Base-by-base conservation (phyloP, 2,113 vertebrate species). In the Aegotheles bennettii region DNA sequence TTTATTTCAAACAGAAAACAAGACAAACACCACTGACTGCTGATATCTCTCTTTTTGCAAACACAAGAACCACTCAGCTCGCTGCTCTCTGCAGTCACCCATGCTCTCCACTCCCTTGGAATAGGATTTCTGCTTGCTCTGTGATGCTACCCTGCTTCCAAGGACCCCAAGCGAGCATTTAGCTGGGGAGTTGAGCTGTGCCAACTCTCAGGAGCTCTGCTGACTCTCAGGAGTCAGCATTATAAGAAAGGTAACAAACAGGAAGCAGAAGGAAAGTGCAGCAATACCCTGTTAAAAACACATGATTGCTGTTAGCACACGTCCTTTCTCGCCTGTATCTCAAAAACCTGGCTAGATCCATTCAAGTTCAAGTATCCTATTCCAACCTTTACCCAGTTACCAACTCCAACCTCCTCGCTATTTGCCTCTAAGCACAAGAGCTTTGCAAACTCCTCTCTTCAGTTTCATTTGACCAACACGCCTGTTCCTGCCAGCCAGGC, bases 381-480 rank as follows among this genome's bases (percentile, higher is more conserved):
- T 19, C 31, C 3, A 43, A 25, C 24, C 10, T 8, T 9, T 19
- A 23, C 23, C 23, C 16, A 12, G 1, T 7, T 25, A 45, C 6
- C 20, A 20, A 2, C 23, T 35, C 9, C n/a, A 31, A 0, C 31
- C 33, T 36, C 6, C 54, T 29, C 23, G 17, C 6, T 2, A 4
- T 31, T 43, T 4, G 5, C 24, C 28, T 54, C 31, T 12, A 3
- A 33, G 33, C 0, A 0, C 24, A 3, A 31, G 24, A 67, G 36
- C 77, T 68, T 3, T 8, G 10, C 2, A 31, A 40, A 21, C 77
- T 64, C 2, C 0, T 5, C 76, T 8, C 53, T 19, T 6, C 5
- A 1, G 8, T 1, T 38, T 7, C n/a, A 2, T 5, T 2, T 3
- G 4, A 7, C 36, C 16, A n/a, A 19, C 24, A 1, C 0, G 9